Conservation (phyloP, 2,888 invertebrate genomes). For the Pandemis cinnamomeana region DNA sequence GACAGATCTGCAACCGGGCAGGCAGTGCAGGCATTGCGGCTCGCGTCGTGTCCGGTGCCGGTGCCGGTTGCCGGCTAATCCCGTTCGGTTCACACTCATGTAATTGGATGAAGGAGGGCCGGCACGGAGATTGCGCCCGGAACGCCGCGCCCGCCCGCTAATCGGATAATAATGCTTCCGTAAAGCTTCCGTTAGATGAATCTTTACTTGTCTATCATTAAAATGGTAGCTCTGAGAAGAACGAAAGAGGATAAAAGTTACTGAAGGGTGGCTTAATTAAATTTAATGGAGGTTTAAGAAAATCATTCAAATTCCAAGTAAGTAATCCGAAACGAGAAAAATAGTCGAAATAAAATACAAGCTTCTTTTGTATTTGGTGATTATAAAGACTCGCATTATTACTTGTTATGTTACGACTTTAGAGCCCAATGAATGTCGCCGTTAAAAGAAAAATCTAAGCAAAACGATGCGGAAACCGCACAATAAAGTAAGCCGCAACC, state of each 20-base stretch:
- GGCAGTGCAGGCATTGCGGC: constrained; percentile 50
- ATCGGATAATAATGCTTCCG: constrained; percentile 77
- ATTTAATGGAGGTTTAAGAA: neutral
- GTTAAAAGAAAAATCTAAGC: constrained; percentile 48
- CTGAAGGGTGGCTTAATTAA: neutral
- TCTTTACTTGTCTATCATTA: constrained; percentile 22
- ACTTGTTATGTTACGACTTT: constrained; percentile 46
- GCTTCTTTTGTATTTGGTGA: neutral
- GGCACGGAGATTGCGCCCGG: constrained; percentile 72
- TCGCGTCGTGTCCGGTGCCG: constrained; percentile 51
- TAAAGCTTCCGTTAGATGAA: constrained; percentile 45
- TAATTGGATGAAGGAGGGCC: constrained; percentile 80
- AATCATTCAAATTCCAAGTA: neutral
- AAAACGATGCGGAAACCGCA: constrained; percentile 48
- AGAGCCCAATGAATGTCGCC: constrained; percentile 46
- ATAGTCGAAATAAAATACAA: neutral
- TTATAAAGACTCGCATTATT: constrained; percentile 39
- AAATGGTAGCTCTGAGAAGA: constrained; percentile 9
- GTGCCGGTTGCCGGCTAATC: constrained; percentile 67
- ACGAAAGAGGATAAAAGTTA: constrained; percentile 10
- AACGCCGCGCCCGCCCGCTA: constrained; percentile 65
- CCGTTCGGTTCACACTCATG: constrained; percentile 77
- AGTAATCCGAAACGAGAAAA: neutral
- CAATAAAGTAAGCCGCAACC: constrained; percentile 48
- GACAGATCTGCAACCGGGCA: constrained; percentile 4